Base-by-base conservation (phyloP, 2,113 vertebrate species). In the Bubo scandiacus region DNA sequence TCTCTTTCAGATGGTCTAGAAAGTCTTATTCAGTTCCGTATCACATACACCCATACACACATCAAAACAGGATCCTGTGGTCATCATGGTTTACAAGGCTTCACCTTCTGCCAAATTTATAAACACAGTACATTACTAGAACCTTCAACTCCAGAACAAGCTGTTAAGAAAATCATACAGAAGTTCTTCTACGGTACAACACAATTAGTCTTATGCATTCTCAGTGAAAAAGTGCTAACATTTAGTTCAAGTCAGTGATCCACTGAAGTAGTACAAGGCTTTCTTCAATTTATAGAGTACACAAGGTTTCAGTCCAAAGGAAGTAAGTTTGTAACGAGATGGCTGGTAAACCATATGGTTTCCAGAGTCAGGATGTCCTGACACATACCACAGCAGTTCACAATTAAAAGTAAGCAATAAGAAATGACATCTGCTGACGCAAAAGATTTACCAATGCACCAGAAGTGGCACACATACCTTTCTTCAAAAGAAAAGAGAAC, bases 291-390 rank as follows among this genome's bases (percentile, higher is more conserved):
- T 25, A 68, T 5, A 72, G n/a, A 92, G 40, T 42, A 47, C 61
- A 90, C 22, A 58, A 67, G 32, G 59, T 43, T 70, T 93, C 55
- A 87, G 73, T 36, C 40, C 70, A 95, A 79, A 96, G 92, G 75
- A 97, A 91, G n/a, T n/a, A 43, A 51, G 45, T 63, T 88, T 77
- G 26, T 88, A 84, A 88, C 81, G 77, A 78, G 45, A 45, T 42
- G 81, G 71, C 62, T 92, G 57, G 72, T 88, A 93, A 95, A 90
- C 89, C 92, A 97, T 95, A 96, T 96, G 95, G 86, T 85, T 92
- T 94, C 94, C 95, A 96, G 92, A 92, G 67, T 90, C 91, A 96
- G 88, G 87, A 95, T 92, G 81, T 95, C 85, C 87, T 89, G 82
- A 96, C 81, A 96, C 78, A 9, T 92, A 95, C 80, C 81, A 92